phyloP scores from a whole-genome alignment of 2,888 invertebrate genomes.

The Heliconius hortense region DNA sequence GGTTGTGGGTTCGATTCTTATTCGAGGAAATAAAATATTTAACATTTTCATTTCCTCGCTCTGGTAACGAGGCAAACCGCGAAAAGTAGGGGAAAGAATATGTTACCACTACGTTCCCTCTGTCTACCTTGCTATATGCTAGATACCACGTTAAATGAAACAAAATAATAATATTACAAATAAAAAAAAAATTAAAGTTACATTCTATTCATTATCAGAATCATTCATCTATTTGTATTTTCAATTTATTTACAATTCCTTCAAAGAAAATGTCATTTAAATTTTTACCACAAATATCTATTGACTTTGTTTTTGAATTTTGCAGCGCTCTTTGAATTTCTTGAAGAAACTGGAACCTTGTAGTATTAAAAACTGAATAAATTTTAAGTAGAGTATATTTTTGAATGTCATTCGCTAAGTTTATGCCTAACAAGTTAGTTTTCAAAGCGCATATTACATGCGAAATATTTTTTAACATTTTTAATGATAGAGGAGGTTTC shows the following conservation, averaged over 20 bases:
- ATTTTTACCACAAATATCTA: background rate
- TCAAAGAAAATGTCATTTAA: background rate
- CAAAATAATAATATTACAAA: no score
- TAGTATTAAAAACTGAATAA: slow-evolving; percentile 6
- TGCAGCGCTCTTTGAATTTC: background rate
- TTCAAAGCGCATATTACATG: background rate
- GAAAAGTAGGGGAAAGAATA: no score
- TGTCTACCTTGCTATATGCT: no score
- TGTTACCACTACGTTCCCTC: no score
- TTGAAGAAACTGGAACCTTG: slow-evolving; percentile 3
- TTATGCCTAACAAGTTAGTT: background rate
- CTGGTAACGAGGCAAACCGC: no score
- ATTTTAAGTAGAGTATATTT: slow-evolving; percentile 1
- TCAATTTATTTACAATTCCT: background rate
- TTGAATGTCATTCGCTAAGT: slow-evolving; percentile 1
- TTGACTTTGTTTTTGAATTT: background rate
- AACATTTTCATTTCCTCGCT: no score
- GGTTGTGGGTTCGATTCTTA: no score
- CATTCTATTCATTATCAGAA: no score
- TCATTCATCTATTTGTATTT: background rate
- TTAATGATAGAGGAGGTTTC: background rate
- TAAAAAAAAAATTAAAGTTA: no score
- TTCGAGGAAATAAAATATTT: no score
- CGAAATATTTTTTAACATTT: background rate
- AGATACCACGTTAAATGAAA: no score